These are phyloP conservation scores for Resseliella maxima DNA, from an alignment of 2,888 invertebrate genomes.

Conservation along the genomic window DNA sequence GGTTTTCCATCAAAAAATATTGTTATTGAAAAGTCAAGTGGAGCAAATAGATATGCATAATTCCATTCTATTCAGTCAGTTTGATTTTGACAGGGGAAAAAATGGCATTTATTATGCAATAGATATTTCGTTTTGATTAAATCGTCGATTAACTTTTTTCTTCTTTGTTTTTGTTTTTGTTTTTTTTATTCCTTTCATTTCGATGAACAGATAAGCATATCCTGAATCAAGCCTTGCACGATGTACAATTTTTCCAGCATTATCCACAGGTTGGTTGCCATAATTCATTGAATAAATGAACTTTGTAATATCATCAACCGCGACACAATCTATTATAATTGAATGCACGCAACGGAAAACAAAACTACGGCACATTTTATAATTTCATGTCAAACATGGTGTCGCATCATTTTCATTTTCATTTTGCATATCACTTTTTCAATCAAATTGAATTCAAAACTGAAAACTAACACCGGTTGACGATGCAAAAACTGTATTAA, in stretches of 20 bases:
- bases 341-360: constrained; percentile 13
- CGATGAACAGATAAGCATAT: constrained; percentile 69
- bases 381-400: background rate
- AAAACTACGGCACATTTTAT: background rate
- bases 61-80: too few species aligned
- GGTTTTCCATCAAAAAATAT: background rate
- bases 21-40: background rate
- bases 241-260: constrained; percentile 67
- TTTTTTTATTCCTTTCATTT: background rate
- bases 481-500: too few species aligned
- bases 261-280: constrained; percentile 62
- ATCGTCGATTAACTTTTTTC: background rate
- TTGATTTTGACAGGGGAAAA: background rate
- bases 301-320: background rate
- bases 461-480: background rate
- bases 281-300: constrained; percentile 24
- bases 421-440: background rate
- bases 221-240: constrained; percentile 68
- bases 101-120: too few species aligned
- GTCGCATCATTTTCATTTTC: background rate
- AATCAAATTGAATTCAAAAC: background rate
- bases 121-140: constrained; percentile 1
- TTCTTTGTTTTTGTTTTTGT: background rate
- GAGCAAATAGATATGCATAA: too few species aligned
- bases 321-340: background rate